These are phyloP conservation scores for Heliothis subflexa DNA, from an alignment of 1,140 invertebrate genomes.

Conservation along the genomic window DNA sequence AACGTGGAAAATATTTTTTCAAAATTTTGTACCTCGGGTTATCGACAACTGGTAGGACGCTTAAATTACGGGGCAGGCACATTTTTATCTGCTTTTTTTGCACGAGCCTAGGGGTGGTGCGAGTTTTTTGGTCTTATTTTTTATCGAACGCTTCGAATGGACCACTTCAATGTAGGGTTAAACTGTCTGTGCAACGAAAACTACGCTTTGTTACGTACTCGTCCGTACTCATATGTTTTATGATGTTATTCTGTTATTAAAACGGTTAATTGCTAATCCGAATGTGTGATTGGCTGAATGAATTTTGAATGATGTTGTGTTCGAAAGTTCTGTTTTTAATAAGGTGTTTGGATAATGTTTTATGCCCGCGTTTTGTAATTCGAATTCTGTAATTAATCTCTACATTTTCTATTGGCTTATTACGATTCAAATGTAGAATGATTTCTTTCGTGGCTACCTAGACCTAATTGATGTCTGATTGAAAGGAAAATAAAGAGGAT, in stretches of 20 bases:
- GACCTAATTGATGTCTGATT: too few species aligned
- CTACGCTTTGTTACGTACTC: constrained; percentile 43
- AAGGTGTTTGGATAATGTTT: background rate
- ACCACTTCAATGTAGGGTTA: constrained; percentile 74
- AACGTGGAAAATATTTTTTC: constrained; percentile 34
- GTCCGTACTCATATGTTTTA: constrained; percentile 30
- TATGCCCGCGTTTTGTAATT: too few species aligned
- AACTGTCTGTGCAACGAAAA: constrained; percentile 70
- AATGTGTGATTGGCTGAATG: constrained; percentile 16
- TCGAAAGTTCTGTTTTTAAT: background rate
- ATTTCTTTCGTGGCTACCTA: background rate
- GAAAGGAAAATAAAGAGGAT: too few species aligned
- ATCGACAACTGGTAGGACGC: constrained; percentile 79
- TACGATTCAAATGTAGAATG: background rate
- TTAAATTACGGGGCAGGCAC: constrained; percentile 83
- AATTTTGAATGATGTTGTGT: constrained; percentile 14
- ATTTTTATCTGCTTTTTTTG: constrained; percentile 82
- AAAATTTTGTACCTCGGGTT: constrained; percentile 62
- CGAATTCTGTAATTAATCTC: background rate
- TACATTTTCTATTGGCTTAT: background rate
- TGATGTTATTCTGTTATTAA: constrained; percentile 30
- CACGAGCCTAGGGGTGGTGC: constrained; percentile 80
- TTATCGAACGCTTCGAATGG: constrained; percentile 79
- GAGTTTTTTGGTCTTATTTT: constrained; percentile 79
- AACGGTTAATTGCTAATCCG: constrained; percentile 28